Evolutionary conservation across 2,888 invertebrate genomes (phyloP).

Genomic region (Psylliodes chrysocephalus): DNA sequence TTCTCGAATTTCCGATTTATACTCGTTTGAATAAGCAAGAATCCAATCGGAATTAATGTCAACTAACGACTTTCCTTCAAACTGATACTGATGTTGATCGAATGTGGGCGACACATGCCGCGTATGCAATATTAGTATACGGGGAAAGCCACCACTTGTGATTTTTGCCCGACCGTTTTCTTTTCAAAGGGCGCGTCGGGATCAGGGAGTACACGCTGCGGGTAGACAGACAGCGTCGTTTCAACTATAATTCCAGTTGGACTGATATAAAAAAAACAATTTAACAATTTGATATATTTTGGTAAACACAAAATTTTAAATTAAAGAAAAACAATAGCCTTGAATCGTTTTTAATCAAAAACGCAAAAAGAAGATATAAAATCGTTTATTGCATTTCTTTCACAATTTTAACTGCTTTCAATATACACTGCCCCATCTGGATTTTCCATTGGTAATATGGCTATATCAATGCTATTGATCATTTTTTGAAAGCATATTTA

Average conservation of each 20-base stretch:
- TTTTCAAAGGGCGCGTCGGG: constrained; percentile 14
- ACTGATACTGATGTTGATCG: constrained; percentile 20
- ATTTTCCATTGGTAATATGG: too few species aligned
- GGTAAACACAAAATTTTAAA: too few species aligned
- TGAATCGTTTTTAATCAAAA: too few species aligned
- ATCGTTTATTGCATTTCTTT: too few species aligned
- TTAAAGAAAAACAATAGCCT: too few species aligned
- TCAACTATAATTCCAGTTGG: not conserved
- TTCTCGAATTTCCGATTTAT: constrained; percentile 19
- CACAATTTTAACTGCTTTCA: too few species aligned
- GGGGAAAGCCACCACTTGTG: constrained; percentile 40
- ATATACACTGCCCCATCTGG: too few species aligned
- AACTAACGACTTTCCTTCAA: constrained; percentile 27
- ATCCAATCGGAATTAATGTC: constrained; percentile 21
- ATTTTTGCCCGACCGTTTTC: constrained; percentile 37
- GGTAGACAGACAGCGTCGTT: constrained; percentile 18
- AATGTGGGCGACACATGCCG: constrained; percentile 43
- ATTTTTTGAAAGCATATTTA: too few species aligned
- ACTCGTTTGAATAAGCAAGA: constrained; percentile 9
- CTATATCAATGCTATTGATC: too few species aligned
- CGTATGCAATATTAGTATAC: constrained; percentile 30
- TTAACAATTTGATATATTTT: too few species aligned
- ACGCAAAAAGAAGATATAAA: too few species aligned
- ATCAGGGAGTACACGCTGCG: constrained; percentile 14
- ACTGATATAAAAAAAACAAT: not conserved